phyloP scores from a whole-genome alignment of 2,888 invertebrate species.

The Agonopterix arenella region DNA sequence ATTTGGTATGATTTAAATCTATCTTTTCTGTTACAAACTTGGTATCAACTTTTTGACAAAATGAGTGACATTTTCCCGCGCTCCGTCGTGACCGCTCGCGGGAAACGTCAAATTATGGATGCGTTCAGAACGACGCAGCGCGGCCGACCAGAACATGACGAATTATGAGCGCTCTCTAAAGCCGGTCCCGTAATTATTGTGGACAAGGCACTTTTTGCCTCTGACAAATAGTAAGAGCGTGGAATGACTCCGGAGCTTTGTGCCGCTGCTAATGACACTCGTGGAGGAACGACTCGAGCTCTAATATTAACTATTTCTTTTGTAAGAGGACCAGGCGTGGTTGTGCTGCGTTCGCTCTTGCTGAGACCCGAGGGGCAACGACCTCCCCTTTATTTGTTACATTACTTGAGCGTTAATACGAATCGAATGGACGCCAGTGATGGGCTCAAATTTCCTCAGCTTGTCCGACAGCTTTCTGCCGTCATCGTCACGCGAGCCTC shows the following conservation, averaged over 20 bases:
- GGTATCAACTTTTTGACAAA: neutral
- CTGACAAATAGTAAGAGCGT: slow-evolving; percentile 73
- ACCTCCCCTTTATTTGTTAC: slow-evolving; percentile 69
- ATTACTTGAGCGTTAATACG: slow-evolving; percentile 68
- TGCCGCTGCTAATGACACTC: slow-evolving; percentile 71
- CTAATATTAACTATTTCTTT: slow-evolving; percentile 75
- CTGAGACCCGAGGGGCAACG: slow-evolving; percentile 48
- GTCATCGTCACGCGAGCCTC: slow-evolving; percentile 65
- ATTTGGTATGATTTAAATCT: neutral
- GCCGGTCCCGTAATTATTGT: slow-evolving; percentile 75
- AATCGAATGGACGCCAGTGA: slow-evolving; percentile 64
- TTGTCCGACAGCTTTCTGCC: slow-evolving; percentile 44
- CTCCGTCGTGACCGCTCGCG: slow-evolving; percentile 49
- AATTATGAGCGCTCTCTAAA: slow-evolving; percentile 69
- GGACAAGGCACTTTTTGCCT: slow-evolving; percentile 74
- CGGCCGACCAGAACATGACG: slow-evolving; percentile 75
- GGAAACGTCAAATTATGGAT: slow-evolving; percentile 72
- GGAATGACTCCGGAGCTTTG: slow-evolving; percentile 70
- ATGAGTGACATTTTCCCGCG: slow-evolving; percentile 39
- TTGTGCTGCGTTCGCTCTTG: slow-evolving; percentile 50
- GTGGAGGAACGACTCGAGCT: slow-evolving; percentile 46
- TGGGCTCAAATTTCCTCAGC: slow-evolving; percentile 63
- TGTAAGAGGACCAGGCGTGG: slow-evolving; percentile 58
- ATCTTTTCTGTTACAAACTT: neutral
- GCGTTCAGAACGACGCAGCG: slow-evolving; percentile 62